These are phyloP conservation scores for Coracopsis vasa DNA, from an alignment of 2,113 vertebrate species.

Conservation along the genomic window DNA sequence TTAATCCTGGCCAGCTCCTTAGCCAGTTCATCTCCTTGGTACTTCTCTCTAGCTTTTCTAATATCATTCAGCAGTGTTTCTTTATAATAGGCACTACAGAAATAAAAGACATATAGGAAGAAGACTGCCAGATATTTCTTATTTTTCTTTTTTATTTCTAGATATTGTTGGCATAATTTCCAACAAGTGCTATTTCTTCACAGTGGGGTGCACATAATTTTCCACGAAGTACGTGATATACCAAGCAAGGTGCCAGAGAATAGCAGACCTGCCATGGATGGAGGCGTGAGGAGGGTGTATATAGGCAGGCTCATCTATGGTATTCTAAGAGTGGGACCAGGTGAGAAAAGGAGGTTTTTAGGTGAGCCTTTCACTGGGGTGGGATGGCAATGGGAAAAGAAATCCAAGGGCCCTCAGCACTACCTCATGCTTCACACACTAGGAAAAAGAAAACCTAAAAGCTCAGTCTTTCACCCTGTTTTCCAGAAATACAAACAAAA, in stretches of 20 bases:
- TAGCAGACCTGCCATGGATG: not conserved
- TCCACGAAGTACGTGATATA: not conserved
- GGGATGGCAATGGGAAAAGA: not conserved
- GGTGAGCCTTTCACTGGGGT: not conserved
- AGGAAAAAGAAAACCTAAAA: not conserved
- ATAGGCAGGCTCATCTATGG: not conserved
- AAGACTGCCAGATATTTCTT: not conserved
- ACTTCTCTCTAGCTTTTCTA: constrained; percentile 90
- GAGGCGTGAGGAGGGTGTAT: not conserved
- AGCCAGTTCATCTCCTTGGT: constrained; percentile 91
- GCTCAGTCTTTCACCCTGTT: not conserved
- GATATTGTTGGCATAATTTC: not conserved
- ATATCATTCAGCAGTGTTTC: constrained; percentile 92
- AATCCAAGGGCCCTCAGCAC: rapidly evolving
- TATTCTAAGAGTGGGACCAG: not conserved
- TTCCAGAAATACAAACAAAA: not conserved
- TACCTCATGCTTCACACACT: not conserved
- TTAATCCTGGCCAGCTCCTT: constrained; percentile 91
- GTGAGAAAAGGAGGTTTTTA: not conserved
- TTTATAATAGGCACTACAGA: constrained; percentile 84
- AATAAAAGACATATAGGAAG: not conserved
- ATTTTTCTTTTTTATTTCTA: not conserved
- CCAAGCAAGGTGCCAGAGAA: not conserved
- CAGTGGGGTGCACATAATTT: not conserved
- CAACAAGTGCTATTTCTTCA: not conserved